Evolutionary conservation across 1,140 invertebrate species (phyloP).

Genomic region (Achatina immaculata): DNA sequence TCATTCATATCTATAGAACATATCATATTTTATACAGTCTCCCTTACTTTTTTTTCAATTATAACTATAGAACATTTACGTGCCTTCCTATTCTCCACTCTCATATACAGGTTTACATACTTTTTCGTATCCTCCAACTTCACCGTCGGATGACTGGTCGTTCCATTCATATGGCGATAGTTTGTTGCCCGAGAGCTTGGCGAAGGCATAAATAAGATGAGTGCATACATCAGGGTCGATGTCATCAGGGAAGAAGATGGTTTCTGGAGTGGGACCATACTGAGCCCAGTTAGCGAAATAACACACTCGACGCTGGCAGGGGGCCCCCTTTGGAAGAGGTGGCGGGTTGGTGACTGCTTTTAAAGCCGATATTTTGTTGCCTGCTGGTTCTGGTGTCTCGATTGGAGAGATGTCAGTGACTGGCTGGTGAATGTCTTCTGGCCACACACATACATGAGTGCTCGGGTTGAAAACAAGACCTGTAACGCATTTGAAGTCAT

Average conservation of each 20-base stretch:
- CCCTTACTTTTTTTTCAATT: no score
- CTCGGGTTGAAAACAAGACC: no score
- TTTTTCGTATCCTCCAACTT: background rate
- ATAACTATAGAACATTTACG: no score
- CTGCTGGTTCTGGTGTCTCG: background rate
- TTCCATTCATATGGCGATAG: conserved; percentile 64
- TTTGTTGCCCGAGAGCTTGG: conserved; percentile 75
- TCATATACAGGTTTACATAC: background rate
- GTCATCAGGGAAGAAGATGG: conserved; percentile 75
- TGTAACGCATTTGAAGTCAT: no score
- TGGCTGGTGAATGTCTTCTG: no score
- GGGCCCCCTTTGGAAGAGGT: background rate
- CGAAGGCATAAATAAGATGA: conserved; percentile 85
- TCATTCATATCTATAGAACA: no score
- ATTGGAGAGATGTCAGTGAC: no score
- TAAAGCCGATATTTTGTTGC: no score
- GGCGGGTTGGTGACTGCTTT: no score
- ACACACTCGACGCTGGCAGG: conserved; percentile 65
- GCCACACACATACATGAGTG: no score
- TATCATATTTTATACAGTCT: no score
- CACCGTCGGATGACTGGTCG: conserved; percentile 61
- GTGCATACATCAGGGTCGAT: conserved; percentile 83
- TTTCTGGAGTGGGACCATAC: conserved; percentile 54
- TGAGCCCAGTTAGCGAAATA: conserved; percentile 67
- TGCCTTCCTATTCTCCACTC: no score